A percentile compares a stretch with the other conserved stretches of the same genome.
Evolutionary conservation across 2,888 invertebrate species (phyloP).

Genomic region (Drosophila hamatofila): DNA sequence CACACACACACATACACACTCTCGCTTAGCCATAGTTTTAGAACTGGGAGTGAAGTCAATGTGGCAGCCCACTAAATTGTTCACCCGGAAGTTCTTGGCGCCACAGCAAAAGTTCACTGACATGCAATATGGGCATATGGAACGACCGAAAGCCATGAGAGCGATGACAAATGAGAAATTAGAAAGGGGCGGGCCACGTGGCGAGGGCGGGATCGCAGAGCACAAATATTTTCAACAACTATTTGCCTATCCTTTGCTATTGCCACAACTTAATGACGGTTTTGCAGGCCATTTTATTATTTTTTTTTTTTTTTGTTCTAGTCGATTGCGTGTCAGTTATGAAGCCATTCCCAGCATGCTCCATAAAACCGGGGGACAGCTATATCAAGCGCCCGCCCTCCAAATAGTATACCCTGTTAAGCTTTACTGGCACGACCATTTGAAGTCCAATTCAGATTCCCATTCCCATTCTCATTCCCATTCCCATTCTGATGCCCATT

Average conservation of each 20-base stretch:
- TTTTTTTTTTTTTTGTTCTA: constrained; percentile 5
- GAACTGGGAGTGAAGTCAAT: constrained; percentile 12
- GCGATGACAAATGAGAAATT: not conserved
- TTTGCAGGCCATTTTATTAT: constrained; percentile 29
- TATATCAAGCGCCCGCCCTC: not conserved
- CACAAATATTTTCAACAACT: constrained; percentile 29
- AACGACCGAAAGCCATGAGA: not conserved
- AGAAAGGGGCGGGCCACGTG: not conserved
- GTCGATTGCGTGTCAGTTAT: constrained; percentile 68
- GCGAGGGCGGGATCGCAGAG: not conserved
- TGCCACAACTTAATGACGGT: constrained; percentile 22
- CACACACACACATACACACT: not conserved
- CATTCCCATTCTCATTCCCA: not conserved
- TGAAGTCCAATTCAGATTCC: constrained; percentile 6
- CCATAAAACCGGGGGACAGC: not conserved
- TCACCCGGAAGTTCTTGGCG: constrained; percentile 54
- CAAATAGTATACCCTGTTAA: not conserved
- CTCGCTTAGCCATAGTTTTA: not conserved
- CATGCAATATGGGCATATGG: constrained; percentile 47
- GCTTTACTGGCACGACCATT: not conserved
- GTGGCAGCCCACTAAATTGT: constrained; percentile 33
- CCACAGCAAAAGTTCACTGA: constrained; percentile 59
- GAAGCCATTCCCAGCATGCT: constrained; percentile 38
- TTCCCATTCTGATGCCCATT: constrained; percentile 8
- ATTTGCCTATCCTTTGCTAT: constrained; percentile 17